phyloP scores from a whole-genome alignment of 2,797 vertebrate genomes.

The Sebastolobus altivelis region DNA sequence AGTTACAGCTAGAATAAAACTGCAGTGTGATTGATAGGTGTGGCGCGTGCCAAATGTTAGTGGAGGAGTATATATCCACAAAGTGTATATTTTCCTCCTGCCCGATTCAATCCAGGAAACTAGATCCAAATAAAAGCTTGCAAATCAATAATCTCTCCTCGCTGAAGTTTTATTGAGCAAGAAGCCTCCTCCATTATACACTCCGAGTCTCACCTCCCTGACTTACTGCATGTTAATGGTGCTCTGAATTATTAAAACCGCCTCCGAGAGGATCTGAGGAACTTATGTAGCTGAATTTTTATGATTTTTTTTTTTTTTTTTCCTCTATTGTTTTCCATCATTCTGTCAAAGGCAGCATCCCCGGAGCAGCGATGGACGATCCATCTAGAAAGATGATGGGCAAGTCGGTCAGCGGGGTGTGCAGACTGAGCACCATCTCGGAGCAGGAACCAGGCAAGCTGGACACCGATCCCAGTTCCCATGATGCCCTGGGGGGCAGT shows the following conservation, averaged over 20 bases:
- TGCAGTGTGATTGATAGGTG: constrained; percentile 11
- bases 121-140: constrained; percentile 54
- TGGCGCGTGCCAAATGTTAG: constrained; percentile 17
- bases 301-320: not conserved
- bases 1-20: not conserved
- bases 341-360: constrained; percentile 20
- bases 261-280: constrained; percentile 7
- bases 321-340: not conserved
- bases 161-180: constrained; percentile 39
- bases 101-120: constrained; percentile 40
- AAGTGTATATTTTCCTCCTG: constrained; percentile 29
- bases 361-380: not conserved
- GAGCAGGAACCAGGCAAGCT: constrained; percentile 74
- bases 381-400: constrained; percentile 16
- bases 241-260: constrained; percentile 52
- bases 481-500: constrained; percentile 77
- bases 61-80: constrained; percentile 32
- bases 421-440: constrained; percentile 81
- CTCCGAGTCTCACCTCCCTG: constrained; percentile 40
- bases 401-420: constrained; percentile 14
- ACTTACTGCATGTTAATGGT: constrained; percentile 41
- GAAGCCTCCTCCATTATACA: constrained; percentile 35
- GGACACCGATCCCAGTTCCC: constrained; percentile 79
- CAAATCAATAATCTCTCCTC: constrained; percentile 54
- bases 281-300: not conserved